phyloP scores from a whole-genome alignment of 2,797 vertebrate genomes.

The Xenopus petersii region DNA sequence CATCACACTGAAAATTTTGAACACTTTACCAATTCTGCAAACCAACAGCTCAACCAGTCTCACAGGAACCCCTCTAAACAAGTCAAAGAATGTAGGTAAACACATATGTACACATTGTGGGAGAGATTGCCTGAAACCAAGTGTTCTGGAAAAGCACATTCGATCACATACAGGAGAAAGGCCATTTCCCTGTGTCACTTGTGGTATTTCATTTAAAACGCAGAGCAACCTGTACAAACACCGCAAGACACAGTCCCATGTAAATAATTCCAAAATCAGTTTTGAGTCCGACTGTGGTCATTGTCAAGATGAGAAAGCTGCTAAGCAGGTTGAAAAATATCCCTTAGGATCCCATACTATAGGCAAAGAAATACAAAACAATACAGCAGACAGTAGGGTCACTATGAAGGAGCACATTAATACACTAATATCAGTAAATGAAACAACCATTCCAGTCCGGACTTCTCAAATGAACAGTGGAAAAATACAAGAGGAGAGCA shows the following conservation, averaged over 20 bases:
- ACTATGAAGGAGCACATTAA: not conserved
- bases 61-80: slow-evolving; percentile 57
- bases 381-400: not conserved
- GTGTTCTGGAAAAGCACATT: slow-evolving; percentile 93
- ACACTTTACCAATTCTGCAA: slow-evolving; percentile 71
- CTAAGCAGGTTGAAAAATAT: slow-evolving; percentile 60
- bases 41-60: slow-evolving; percentile 55
- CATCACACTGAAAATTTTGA: slow-evolving; percentile 78
- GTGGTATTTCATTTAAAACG: slow-evolving; percentile 93
- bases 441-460: rapidly evolving
- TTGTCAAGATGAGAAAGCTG: slow-evolving; percentile 61
- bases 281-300: slow-evolving; percentile 71
- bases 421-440: slow-evolving; percentile 42
- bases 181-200: slow-evolving; percentile 87
- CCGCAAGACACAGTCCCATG: slow-evolving; percentile 87
- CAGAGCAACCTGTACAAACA: slow-evolving; percentile 98
- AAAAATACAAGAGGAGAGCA: slow-evolving; percentile 43
- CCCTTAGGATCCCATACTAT: not conserved
- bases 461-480: slow-evolving; percentile 29
- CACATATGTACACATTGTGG: slow-evolving; percentile 88
- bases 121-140: slow-evolving; percentile 92
- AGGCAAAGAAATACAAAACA: not conserved
- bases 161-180: slow-evolving; percentile 94
- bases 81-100: slow-evolving; percentile 77
- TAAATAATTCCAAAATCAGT: slow-evolving; percentile 74